phyloP scores from a whole-genome alignment of 2,888 invertebrate species.

The Calameuta filiformis region DNA sequence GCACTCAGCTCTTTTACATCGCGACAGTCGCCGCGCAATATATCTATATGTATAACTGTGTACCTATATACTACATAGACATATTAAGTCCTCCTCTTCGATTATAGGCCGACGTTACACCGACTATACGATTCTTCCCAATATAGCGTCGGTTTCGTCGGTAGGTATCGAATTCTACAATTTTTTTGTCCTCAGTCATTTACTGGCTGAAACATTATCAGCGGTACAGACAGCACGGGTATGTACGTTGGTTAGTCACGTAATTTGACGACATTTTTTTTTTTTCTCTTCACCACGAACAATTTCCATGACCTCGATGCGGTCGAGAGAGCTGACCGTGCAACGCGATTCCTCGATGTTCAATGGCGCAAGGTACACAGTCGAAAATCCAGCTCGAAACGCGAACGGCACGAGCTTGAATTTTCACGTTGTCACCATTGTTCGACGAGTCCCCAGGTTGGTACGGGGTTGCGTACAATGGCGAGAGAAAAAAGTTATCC shows the following conservation, averaged over 20 bases:
- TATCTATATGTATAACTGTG: neutral
- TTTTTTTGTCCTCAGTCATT: neutral
- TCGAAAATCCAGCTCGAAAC: neutral
- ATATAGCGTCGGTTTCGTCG: neutral
- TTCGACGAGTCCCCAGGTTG: neutral
- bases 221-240: neutral
- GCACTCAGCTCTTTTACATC: slow-evolving; percentile 23
- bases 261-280: neutral
- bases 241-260: neutral
- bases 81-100: neutral
- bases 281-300: neutral
- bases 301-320: neutral
- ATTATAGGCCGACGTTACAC: neutral
- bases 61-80: neutral
- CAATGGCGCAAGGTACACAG: neutral
- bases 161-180: neutral
- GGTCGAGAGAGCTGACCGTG: neutral
- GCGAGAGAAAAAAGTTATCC: neutral
- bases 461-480: neutral
- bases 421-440: neutral
- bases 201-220: neutral
- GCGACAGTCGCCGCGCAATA: neutral
- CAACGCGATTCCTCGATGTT: neutral
- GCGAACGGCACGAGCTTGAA: neutral
- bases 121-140: neutral